These are phyloP conservation scores for Carollia perspicillata DNA, from an alignment of 2,113 vertebrate species.

Conservation along the genomic window DNA sequence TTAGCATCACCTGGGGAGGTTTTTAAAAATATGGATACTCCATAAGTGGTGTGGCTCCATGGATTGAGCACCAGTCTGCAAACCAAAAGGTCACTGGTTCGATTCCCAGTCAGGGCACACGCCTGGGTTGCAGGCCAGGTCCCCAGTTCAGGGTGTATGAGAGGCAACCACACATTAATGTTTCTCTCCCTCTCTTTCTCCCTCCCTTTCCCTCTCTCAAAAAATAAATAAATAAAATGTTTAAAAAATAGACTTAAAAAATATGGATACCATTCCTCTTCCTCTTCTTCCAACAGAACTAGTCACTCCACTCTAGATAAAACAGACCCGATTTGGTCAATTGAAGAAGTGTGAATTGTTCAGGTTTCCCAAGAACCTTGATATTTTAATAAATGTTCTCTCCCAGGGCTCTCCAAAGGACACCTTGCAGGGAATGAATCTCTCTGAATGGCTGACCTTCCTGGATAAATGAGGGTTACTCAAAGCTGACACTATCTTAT, in stretches of 20 bases:
- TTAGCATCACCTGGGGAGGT: not conserved
- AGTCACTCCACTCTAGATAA: not conserved
- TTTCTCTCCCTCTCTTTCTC: no score
- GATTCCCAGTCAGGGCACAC: no score
- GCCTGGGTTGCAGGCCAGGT: no score
- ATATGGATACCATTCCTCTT: not conserved
- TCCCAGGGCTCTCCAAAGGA: not conserved
- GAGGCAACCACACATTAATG: no score
- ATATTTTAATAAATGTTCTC: constrained; percentile 1
- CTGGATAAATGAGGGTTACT: not conserved
- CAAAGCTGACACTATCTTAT: not conserved
- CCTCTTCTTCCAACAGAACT: not conserved
- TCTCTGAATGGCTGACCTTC: not conserved
- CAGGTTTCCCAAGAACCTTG: not conserved
- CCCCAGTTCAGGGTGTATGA: no score
- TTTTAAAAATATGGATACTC: not conserved
- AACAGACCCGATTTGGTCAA: constrained; percentile 5
- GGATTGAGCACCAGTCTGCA: no score
- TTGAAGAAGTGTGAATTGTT: not conserved
- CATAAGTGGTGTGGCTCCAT: no score
- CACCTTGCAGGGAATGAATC: not conserved
- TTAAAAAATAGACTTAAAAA: not conserved
- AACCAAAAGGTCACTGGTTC: no score
- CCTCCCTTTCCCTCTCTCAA: no score
- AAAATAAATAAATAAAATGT: no score